Base-by-base conservation (phyloP, 2,113 vertebrate species). In the Rhabdomys dilectus region DNA sequence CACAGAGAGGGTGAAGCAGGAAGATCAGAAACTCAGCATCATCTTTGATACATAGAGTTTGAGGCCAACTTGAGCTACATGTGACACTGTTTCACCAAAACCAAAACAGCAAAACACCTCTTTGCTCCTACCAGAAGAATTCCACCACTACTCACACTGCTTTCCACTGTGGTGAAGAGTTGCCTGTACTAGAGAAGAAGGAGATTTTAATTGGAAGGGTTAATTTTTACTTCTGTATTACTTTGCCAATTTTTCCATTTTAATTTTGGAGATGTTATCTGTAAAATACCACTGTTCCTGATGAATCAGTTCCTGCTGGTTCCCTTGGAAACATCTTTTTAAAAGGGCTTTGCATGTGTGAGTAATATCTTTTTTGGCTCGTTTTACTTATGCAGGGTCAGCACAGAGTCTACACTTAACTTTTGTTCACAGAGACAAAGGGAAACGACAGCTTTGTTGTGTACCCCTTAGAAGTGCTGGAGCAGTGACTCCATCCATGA, bases 181-280 rank as follows among this genome's bases (percentile, higher is more conserved):
- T 80, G 39, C 42, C 81, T 53, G 53, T 15, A n/a, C 72, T 39
- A 88, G 2, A 82, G 64, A 64, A 88, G 58, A 58, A 60, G 51
- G 39, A 72, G 56, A 70, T 76, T 91, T 91, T 77, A n/a, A 64
- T 34, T 31, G 19, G 66, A 68, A 31, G 66, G 85, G 45, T 51
- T 60, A 72, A 78, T 29, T 89, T 76, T 68, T 66, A 90, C 51
- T 75, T 88, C 21, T 72, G 84, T 51, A 48, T 53, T 51, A 80
- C 76, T 73, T 88, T 88, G 58, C 58, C 73, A 64, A 34, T 80
- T 86, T 80, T 87, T 56, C 72, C 8, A 72, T 93, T 87, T 91
- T 56, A 89, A 17, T 89, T 88, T 88, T 64, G 48, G 76, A 80
- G 39, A 51, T 36, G 26, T n/a, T 60, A 45, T 90, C 51, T 76